These are phyloP conservation scores for Ophion obscuratus DNA, from an alignment of 2,888 invertebrate species.

Conservation along the genomic window DNA sequence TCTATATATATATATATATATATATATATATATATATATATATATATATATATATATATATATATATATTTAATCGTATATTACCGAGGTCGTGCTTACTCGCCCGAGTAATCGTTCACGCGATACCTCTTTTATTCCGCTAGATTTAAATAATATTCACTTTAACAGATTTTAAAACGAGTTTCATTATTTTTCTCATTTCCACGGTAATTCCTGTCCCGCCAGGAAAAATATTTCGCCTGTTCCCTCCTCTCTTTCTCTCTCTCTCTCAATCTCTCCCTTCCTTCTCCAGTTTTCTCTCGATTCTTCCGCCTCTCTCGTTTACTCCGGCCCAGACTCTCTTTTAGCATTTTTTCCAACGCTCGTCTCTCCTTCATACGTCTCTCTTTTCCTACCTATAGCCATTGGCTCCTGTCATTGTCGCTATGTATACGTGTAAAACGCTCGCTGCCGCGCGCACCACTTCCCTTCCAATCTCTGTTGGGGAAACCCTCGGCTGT, in stretches of 20 bases:
- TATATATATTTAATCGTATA: constrained; percentile 14
- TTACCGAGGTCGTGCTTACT: constrained; percentile 42
- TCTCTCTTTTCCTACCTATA: constrained; percentile 16
- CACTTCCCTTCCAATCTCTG: constrained; percentile 20
- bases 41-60: constrained; percentile 5
- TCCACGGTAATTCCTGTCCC: constrained; percentile 73
- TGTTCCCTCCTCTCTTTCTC: constrained; percentile 14
- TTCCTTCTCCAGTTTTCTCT: constrained; percentile 15
- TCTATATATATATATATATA: no score
- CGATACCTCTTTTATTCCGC: constrained; percentile 74
- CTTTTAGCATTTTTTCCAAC: background rate
- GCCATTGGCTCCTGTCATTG: constrained; percentile 17
- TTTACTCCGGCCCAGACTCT: background rate
- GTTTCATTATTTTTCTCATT: constrained; percentile 74
- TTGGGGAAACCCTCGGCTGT: constrained; percentile 24
- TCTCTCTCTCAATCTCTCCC: constrained; percentile 6
- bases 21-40: constrained; percentile 14
- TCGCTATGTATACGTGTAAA: constrained; percentile 17
- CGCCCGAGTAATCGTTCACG: constrained; percentile 73
- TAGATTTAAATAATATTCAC: constrained; percentile 79
- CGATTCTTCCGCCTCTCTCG: constrained; percentile 13
- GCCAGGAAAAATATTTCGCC: constrained; percentile 71
- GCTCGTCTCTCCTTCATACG: background rate
- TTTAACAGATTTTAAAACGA: constrained; percentile 77
- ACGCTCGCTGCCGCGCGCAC: constrained; percentile 29